Evolutionary conservation across 2,797 vertebrate genomes (phyloP), one percentile per base, ranked within the genome.

Genomic region (Karalla daura): DNA sequence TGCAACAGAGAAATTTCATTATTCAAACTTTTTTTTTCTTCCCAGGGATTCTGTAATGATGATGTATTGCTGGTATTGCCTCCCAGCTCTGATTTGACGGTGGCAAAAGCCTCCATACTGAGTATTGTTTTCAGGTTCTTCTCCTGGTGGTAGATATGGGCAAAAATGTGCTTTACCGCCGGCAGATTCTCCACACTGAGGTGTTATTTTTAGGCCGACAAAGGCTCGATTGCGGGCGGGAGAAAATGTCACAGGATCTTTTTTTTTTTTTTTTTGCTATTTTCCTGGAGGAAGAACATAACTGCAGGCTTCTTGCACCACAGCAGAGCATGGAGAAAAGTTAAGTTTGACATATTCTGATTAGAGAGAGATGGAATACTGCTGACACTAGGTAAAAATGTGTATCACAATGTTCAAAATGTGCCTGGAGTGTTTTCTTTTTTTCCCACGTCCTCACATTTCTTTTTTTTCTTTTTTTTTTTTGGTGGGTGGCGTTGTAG

Each of bases 11-110:
- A 68, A 72, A 35, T 74, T 83, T 82, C 53, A 84, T 87, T 76
- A 81, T 81, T 84, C 24, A 0, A 59, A 69, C 43, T 63, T 74
- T 78, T 68, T 59, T 33, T 65, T 54, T n/a, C n/a, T 62, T 47
- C 25, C 17, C 23, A 11, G 49, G 46, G 37, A 74, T 85, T 72
- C 58, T 56, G 54, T 89, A 87, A 92, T 86, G 78, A 90, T 87
- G 86, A 91, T 88, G 75, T 81, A 90, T 90, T 13, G 17, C 65
- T 2, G 1, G 44, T 77, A 84, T 89, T 84, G 84, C 62, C 49
- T 81, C 39, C 49, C 24, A 15, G 25, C 54, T 83, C 67, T 70
- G 74, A 77, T 73, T 79, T 83, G 74, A 81, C 15, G 21, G 45
- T 39, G 51, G 79, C 78, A 71, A 60, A 32, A 61, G 85, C 62